Evolutionary conservation across 2,888 invertebrate genomes (phyloP).

Genomic region (Spilosoma lubricipeda): DNA sequence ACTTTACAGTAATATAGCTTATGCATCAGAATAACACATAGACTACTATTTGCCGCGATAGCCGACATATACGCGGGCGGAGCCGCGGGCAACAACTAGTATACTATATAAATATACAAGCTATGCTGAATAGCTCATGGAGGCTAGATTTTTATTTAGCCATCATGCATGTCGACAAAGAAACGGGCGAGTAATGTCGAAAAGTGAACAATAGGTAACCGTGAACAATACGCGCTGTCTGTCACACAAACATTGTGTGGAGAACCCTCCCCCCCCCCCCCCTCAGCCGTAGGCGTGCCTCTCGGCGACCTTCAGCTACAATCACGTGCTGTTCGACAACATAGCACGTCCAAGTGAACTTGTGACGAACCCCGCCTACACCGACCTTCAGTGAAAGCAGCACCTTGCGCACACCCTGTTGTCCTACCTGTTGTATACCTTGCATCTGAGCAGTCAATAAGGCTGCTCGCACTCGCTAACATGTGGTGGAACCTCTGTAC

Average conservation of each 20-base stretch:
- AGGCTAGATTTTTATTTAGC: slow-evolving; percentile 5
- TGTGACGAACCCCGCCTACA: slow-evolving; percentile 6
- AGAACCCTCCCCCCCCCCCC: neutral
- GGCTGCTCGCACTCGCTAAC: neutral
- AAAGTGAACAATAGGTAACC: slow-evolving; percentile 38
- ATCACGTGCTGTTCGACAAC: slow-evolving; percentile 16
- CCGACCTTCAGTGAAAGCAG: slow-evolving; percentile 17
- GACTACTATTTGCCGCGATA: too few species aligned
- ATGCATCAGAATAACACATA: too few species aligned
- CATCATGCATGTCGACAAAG: slow-evolving; percentile 7
- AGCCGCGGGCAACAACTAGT: too few species aligned
- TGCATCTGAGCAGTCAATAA: neutral
- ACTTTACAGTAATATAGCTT: too few species aligned
- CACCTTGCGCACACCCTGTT: slow-evolving; percentile 10
- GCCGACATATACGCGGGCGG: too few species aligned
- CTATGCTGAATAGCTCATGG: neutral
- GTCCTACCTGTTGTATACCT: neutral
- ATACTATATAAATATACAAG: too few species aligned
- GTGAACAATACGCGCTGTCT: slow-evolving; percentile 34
- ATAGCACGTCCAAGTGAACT: slow-evolving; percentile 7
- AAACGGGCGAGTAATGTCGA: slow-evolving; percentile 18
- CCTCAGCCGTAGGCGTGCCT: slow-evolving; percentile 3
- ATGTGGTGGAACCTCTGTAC: neutral
- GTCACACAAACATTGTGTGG: slow-evolving; percentile 15
- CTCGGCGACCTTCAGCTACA: slow-evolving; percentile 20